These are phyloP conservation scores for Agelastica alni DNA, from an alignment of 2,888 invertebrate genomes.

Conservation along the genomic window DNA sequence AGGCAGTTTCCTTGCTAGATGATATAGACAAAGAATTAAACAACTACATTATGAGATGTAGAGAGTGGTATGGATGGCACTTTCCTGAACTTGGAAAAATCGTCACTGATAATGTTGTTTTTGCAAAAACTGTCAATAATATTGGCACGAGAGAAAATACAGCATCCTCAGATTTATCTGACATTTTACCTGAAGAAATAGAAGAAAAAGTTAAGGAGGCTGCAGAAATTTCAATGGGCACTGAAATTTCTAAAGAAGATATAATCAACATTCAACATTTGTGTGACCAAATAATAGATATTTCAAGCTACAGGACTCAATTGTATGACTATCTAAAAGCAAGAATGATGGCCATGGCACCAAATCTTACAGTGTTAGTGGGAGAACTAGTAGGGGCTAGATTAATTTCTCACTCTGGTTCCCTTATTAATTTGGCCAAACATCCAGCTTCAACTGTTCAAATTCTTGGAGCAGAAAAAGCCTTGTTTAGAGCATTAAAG, in stretches of 20 bases:
- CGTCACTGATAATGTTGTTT: slow-evolving; percentile 89
- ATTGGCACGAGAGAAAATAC: slow-evolving; percentile 90
- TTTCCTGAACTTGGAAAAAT: slow-evolving; percentile 98
- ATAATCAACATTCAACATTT: slow-evolving; percentile 88
- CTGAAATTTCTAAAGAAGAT: slow-evolving; percentile 97
- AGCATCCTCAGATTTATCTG: slow-evolving; percentile 81
- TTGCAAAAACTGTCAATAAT: slow-evolving; percentile 81
- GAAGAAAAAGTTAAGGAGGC: slow-evolving; percentile 94
- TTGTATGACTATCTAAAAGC: slow-evolving; percentile 93
- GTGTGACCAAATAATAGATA: slow-evolving; percentile 93
- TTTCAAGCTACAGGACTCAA: slow-evolving; percentile 87
- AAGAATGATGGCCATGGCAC: slow-evolving; percentile 98
- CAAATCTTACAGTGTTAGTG: slow-evolving; percentile 92
- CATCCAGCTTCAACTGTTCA: slow-evolving; percentile 98
- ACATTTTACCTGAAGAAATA: slow-evolving; percentile 88
- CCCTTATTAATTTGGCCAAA: slow-evolving; percentile 93
- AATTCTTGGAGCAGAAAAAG: slow-evolving; percentile 98
- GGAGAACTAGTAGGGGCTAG: slow-evolving; percentile 98
- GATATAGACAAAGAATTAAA: slow-evolving; percentile 98
- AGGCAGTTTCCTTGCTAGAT: slow-evolving; percentile 91
- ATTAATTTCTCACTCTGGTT: slow-evolving; percentile 96
- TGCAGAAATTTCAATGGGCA: slow-evolving; percentile 99
- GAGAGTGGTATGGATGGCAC: slow-evolving; percentile 99
- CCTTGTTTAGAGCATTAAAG: slow-evolving; percentile 94
- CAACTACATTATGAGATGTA: slow-evolving; percentile 94